Evolutionary conservation across 2,797 vertebrate genomes (phyloP), one percentile per base, ranked within the genome.

Genomic region (Sebastes kiyomatsui): DNA sequence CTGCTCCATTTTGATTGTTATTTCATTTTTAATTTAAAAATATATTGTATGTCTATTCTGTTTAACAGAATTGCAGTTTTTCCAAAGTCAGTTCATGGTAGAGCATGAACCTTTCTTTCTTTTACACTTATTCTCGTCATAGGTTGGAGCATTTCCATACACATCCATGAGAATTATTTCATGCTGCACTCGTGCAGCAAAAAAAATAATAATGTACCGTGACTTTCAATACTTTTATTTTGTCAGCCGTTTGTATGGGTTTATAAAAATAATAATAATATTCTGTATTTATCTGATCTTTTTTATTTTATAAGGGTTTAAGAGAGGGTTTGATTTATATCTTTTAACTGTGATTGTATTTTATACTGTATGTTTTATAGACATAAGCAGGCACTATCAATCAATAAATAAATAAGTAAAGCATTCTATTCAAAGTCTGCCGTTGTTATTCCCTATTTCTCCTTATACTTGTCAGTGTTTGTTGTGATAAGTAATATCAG

Each of bases 321-420:
- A 83, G 58, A 88, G 49, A 82, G 76, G 77, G 25, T 67, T 85
- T 86, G 80, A 89, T 89, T 91, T 84, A 67, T 86, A 83, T 88
- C 64, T 87, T 77, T 77, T 81, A 72, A 87, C 68, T 75, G 68
- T 91, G 80, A 86, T 92, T 92, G 62, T 90, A 90, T 91, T 94
- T 92, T 94, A 72, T 90, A 91, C 71, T 85, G 72, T 88, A 75
- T 88, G 77, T 91, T 92, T 87, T 92, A 79, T 87, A 87, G 72
- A 86, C n/a, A 68, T 61, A 80, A 88, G 77, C 33, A 73, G 78
- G 65, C 73, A 90, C 73, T 84, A 85, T 87, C 58, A 90, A 94
- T 94, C 83, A 93, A 85, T 91, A 89, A 93, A 92, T 69, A 38
- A 28, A 92, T 69, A 38, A 28, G 81, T 76, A 46, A 88, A 85